phyloP scores from a whole-genome alignment of 2,888 invertebrate species.

The Polymixis flavicincta region DNA sequence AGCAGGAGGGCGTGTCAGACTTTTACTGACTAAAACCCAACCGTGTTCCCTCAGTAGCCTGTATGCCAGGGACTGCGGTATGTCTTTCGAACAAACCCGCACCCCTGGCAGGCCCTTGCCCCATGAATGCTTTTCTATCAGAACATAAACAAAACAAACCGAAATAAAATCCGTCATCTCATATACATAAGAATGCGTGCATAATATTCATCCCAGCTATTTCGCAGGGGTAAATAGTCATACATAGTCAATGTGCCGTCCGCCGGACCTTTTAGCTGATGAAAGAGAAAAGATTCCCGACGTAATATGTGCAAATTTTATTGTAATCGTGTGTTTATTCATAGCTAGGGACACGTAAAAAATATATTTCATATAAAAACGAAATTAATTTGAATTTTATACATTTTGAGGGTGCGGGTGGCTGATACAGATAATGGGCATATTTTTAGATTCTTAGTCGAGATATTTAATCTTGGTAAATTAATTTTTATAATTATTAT shows the following conservation, averaged over 20 bases:
- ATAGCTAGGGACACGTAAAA: constrained; percentile 39
- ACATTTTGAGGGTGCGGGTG: not conserved
- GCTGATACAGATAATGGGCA: not conserved
- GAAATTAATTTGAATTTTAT: constrained; percentile 31
- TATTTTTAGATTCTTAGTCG: constrained; percentile 16
- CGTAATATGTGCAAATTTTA: constrained; percentile 72
- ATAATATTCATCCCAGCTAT: constrained; percentile 63
- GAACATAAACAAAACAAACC: constrained; percentile 23
- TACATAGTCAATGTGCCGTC: constrained; percentile 83
- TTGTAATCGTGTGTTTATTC: constrained; percentile 69
- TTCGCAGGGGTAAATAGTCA: constrained; percentile 70
- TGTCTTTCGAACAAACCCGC: no score
- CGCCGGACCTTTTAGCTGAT: constrained; percentile 82
- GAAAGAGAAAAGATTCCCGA: constrained; percentile 72
- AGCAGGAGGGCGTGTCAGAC: no score
- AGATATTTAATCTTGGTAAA: constrained; percentile 20
- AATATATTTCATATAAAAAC: constrained; percentile 34
- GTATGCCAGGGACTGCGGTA: no score
- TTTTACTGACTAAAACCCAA: no score
- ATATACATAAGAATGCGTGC: constrained; percentile 58
- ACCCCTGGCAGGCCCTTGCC: no score
- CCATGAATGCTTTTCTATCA: not conserved
- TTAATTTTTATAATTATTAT: constrained; percentile 18
- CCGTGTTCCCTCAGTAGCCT: no score
- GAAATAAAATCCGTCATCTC: constrained; percentile 47